Evolutionary conservation across 2,113 vertebrate species (phyloP), one percentile per base, ranked within the genome.

Genomic region (Cepphus grylle): DNA sequence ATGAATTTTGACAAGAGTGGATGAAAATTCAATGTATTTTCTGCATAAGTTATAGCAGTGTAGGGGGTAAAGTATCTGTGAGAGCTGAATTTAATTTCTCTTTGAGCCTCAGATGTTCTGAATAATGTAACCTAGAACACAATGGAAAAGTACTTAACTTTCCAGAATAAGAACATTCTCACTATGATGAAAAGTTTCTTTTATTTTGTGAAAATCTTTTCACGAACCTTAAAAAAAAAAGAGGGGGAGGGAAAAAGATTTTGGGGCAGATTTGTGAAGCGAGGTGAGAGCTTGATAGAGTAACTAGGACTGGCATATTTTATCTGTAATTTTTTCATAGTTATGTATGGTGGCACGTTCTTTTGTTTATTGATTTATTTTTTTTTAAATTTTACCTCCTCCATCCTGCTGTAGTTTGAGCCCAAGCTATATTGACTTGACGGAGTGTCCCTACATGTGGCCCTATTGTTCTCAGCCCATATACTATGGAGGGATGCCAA

Each of bases 381-480:
- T 42, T 65, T 16, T n/a, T 63, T 27, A 14, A 36, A 71, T 80
- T 72, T 83, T 83, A 5, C 19, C 21, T 81, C 2, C 15, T 95
- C 8, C 45, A 9, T 89, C 36, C 70, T 93, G n/a, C 59, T 95
- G 40, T 85, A 99, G 99, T 95, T 97, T 99, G 79, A 99, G 99
- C 96, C 99, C 99, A 52, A 99, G 99, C 98, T 99, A 99, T 97
- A 98, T 99, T 47, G 99, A 99, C 95, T 97, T 99, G 89, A 99
- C 99, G 0, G 99, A 99, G 97, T 99, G 99, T 96, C 99, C 99
- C 5, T 99, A 99, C 98, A 99, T 99, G 99, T 99, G 99, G 99
- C 99, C 99, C 18, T 99, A 99, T 97, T 99, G 99, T 97, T 99
- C 99, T 65, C 99, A 99, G 97, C 99, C 99, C 83, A 99, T 99